Base-by-base conservation (phyloP, 2,888 invertebrate species). In the Pseudoips prasinana region DNA sequence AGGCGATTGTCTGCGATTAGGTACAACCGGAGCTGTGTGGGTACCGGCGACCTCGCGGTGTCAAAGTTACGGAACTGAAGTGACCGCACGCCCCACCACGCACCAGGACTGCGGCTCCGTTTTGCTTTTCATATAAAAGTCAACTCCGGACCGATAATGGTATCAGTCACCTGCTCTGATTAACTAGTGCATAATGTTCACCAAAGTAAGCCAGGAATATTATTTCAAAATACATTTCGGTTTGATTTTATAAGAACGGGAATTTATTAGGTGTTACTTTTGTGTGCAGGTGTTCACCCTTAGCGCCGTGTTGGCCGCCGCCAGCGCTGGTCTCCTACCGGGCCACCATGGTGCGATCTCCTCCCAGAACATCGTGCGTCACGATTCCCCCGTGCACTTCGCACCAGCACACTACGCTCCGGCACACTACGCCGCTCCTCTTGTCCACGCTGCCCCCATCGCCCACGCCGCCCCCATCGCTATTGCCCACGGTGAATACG, bases 61-160 rank as follows among this genome's bases (percentile, higher is more conserved):
- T 88, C 88, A 87, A 86, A 87, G 77, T 87, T 87, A 84, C 87
- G 87, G 87, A 88, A 88, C 87, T 83, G 51, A 70, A 74, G 64
- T 83, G 85, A 83, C 86, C 85, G 78, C 72, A 64, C 54, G 50
- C 83, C 85, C 86, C 86, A 64, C 86, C 73, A 79, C 69, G 20
- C 32, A 29, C 26, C 68, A 78, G 85, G 82, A 79, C 75, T 51
- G 67, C 63, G 68, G 61, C 77, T 82, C 77, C 76, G 83, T 80
- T 84, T 82, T 81, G 80, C 81, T 83, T 86, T 86, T 84, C 79
- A 85, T 88, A 88, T 88, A 88, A 83, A 88, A 88, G 86, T 82
- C 80, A 69, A 73, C 68, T 66, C 67, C 66, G 64, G 56, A 20
- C 65, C 80, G 76, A 83, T 85, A 85, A 81, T 82, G 64, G 76